phyloP scores from a whole-genome alignment of 2,888 invertebrate genomes.

The Apomyelois bistriatella region DNA sequence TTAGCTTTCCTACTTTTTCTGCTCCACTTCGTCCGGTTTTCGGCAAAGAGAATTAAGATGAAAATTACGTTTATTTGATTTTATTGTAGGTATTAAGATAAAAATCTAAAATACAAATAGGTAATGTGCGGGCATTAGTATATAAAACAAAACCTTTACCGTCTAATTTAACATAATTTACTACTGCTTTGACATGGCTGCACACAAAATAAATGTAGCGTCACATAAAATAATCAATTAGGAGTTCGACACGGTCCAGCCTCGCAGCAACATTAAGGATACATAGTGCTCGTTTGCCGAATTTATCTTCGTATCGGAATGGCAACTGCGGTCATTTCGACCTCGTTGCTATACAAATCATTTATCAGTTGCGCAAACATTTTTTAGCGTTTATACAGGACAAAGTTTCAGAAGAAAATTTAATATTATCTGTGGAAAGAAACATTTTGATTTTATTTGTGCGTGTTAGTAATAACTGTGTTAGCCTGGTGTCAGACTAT shows the following conservation, averaged over 20 bases:
- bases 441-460: too few species aligned
- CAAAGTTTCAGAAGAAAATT: neutral
- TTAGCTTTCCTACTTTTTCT: too few species aligned
- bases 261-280: slow-evolving; percentile 32
- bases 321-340: slow-evolving; percentile 27
- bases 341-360: slow-evolving; percentile 36
- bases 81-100: too few species aligned
- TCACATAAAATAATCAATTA: slow-evolving; percentile 42
- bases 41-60: too few species aligned
- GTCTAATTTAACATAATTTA: neutral
- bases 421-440: neutral
- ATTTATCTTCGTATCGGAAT: slow-evolving; percentile 45
- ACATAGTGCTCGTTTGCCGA: slow-evolving; percentile 49
- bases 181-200: slow-evolving; percentile 9
- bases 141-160: neutral
- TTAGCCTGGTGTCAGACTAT: too few species aligned
- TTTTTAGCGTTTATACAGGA: slow-evolving; percentile 25
- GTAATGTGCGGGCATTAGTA: too few species aligned
- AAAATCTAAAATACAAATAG: too few species aligned
- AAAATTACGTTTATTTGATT: too few species aligned
- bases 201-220: slow-evolving; percentile 23
- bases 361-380: slow-evolving; percentile 35
- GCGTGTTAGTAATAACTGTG: too few species aligned
- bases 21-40: too few species aligned
- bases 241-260: slow-evolving; percentile 40